phyloP scores from a whole-genome alignment of 2,888 invertebrate species.

The Aspidapion aeneum region DNA sequence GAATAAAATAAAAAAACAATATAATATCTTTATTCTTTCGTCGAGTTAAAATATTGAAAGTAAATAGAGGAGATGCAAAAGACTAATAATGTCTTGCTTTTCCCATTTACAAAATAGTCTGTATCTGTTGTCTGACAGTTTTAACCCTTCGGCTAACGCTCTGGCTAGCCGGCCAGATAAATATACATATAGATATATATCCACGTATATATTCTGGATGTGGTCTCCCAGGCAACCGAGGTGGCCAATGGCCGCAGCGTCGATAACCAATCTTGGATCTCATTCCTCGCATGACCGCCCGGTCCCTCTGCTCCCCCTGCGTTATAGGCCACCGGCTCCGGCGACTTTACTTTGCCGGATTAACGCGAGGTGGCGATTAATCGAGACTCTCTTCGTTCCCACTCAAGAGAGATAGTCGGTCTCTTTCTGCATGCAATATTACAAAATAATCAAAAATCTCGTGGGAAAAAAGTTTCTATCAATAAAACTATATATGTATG shows the following conservation, averaged over 20 bases:
- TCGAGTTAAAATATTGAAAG: too few species aligned
- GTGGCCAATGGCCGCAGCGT: slow-evolving; percentile 45
- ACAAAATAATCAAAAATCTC: neutral
- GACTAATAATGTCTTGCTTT: too few species aligned
- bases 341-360: slow-evolving; percentile 26
- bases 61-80: too few species aligned
- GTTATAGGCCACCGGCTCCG: slow-evolving; percentile 29
- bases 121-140: too few species aligned
- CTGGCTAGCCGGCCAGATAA: slow-evolving; percentile 5
- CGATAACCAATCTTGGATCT: slow-evolving; percentile 50
- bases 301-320: neutral
- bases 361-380: slow-evolving; percentile 38
- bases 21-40: too few species aligned
- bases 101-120: too few species aligned
- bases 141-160: slow-evolving; percentile 22
- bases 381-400: slow-evolving; percentile 12
- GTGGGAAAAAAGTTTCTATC: neutral
- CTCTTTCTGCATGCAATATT: neutral
- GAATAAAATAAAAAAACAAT: too few species aligned
- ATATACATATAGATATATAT: too few species aligned
- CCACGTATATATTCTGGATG: slow-evolving; percentile 11
- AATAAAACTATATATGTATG: too few species aligned
- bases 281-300: slow-evolving; percentile 48
- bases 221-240: slow-evolving; percentile 22
- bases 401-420: neutral